Conservation (phyloP, 2,888 invertebrate genomes). For the Brassicogethes aeneus region DNA sequence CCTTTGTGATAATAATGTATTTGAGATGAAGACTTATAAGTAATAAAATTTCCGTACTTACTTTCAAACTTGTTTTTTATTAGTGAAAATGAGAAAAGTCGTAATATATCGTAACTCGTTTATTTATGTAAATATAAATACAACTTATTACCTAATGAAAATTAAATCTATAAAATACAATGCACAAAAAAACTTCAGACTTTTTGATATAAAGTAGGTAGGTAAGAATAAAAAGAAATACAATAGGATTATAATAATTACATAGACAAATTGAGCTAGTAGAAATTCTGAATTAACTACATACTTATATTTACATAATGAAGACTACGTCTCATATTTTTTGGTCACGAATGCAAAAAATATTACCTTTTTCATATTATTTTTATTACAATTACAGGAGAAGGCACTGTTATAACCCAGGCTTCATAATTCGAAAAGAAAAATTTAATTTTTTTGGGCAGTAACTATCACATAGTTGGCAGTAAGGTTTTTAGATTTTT, state of each 20-base stretch:
- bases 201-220: conserved; percentile 21
- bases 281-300: conserved; percentile 21
- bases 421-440: conserved; percentile 20
- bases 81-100: no score
- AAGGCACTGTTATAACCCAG: conserved; percentile 36
- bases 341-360: conserved; percentile 35
- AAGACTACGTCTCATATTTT: conserved; percentile 18
- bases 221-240: conserved; percentile 2
- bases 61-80: no score
- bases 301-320: conserved; percentile 19
- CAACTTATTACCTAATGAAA: conserved; percentile 23
- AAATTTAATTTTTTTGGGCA: conserved; percentile 29
- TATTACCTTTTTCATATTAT: conserved; percentile 22
- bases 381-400: conserved; percentile 17
- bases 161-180: conserved; percentile 20
- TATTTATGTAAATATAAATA: conserved; percentile 30
- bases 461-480: conserved; percentile 35
- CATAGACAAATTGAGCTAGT: conserved; percentile 32
- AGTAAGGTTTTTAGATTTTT: conserved; percentile 20
- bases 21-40: no score
- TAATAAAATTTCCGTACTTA: no score
- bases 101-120: conserved; percentile 13
- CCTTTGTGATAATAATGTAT: no score
- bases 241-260: conserved; percentile 12
- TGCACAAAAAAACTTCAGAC: conserved; percentile 27